Conservation (phyloP, 2,113 vertebrate genomes). For the Plecotus auritus region DNA sequence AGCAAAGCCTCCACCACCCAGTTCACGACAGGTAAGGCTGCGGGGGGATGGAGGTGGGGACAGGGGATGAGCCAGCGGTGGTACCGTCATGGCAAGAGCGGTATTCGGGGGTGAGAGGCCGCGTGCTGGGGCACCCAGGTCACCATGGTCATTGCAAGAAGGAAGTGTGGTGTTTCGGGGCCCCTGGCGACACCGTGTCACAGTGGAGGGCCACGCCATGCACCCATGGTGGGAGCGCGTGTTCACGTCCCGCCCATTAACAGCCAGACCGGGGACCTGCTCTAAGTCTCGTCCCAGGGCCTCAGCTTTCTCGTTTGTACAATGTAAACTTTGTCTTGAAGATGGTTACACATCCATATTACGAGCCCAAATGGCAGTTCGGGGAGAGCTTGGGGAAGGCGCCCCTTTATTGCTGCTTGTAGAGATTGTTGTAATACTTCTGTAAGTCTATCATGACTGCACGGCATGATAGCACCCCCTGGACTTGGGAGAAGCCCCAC, state of each 20-base stretch:
- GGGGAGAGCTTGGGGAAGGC: background rate
- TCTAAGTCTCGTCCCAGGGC: background rate
- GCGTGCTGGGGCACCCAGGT: accelerated
- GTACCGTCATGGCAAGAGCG: accelerated
- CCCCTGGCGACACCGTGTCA: accelerated
- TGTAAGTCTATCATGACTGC: background rate
- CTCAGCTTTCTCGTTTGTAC: background rate
- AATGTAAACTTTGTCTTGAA: background rate
- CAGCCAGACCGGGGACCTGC: background rate
- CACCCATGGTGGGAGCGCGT: accelerated
- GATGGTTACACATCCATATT: background rate
- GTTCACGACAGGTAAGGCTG: slow-evolving; percentile 90
- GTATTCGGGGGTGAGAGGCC: background rate
- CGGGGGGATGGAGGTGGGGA: accelerated
- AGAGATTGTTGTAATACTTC: background rate
- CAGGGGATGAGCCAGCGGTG: accelerated
- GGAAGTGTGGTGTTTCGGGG: accelerated
- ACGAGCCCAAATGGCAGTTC: background rate
- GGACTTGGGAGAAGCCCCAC: background rate
- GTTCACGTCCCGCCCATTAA: background rate
- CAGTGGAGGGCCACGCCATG: no score
- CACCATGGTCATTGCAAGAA: no score
- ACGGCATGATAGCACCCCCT: accelerated
- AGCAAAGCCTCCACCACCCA: slow-evolving; percentile 86
- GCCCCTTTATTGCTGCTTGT: background rate